Percentiles rank a stretch among this genome's conserved stretches.
phyloP scores from a whole-genome alignment of 2,113 vertebrate genomes.

The Notechis scutatus region DNA sequence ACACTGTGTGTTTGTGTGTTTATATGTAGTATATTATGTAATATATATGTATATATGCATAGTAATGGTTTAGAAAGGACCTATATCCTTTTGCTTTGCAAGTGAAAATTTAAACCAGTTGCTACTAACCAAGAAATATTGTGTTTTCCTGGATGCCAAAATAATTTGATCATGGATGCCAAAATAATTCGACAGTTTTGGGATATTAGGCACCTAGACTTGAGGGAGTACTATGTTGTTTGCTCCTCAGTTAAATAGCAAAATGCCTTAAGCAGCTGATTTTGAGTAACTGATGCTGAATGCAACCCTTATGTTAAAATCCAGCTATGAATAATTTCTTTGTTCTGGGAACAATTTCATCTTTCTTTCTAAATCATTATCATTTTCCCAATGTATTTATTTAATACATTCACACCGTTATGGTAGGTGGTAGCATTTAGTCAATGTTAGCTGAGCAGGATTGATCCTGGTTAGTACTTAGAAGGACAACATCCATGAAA shows the following conservation, averaged over 20 bases:
- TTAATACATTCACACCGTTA: neutral
- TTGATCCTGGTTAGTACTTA: neutral
- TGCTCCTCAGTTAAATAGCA: neutral
- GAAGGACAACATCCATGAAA: neutral
- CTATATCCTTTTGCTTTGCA: constrained; percentile 43
- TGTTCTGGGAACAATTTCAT: neutral
- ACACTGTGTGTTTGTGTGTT: neutral
- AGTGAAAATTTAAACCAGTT: constrained; percentile 59
- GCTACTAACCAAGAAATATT: constrained; percentile 32
- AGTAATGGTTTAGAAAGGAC: constrained; percentile 23
- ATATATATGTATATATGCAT: neutral
- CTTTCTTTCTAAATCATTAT: neutral
- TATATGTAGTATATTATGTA: neutral
- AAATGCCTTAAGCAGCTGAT: neutral
- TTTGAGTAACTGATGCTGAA: neutral
- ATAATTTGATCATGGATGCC: constrained; percentile 1
- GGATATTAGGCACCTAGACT: neutral
- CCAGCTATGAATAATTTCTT: neutral
- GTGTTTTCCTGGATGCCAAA: constrained; percentile 38
- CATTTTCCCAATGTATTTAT: neutral
- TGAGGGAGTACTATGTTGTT: neutral
- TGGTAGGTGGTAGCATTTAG: neutral
- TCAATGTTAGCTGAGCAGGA: neutral
- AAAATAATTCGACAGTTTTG: neutral
- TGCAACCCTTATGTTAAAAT: neutral